A percentile compares a stretch with the other conserved stretches of the same genome.
Conservation (phyloP, 2,888 invertebrate species). For the Rhingia rostrata region DNA sequence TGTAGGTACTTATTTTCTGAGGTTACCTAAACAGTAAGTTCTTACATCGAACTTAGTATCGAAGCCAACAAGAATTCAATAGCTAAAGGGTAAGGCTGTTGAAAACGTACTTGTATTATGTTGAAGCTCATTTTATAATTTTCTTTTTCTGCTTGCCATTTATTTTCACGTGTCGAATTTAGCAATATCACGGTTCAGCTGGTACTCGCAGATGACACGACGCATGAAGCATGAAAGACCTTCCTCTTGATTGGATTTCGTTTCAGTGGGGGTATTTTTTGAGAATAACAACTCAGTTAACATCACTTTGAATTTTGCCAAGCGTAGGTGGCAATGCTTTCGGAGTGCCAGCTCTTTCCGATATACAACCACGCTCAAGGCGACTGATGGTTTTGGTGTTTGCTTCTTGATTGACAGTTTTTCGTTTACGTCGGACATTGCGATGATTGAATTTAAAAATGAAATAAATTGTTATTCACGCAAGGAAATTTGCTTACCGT, state of each 20-base stretch:
- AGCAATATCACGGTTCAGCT: not conserved
- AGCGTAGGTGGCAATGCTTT: not conserved
- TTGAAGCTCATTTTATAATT: too few relatives aligned
- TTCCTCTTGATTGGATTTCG: not conserved
- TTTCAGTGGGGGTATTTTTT: not conserved
- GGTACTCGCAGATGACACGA: slow-evolving; percentile 2
- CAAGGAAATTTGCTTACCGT: too few relatives aligned
- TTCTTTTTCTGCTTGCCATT: not conserved
- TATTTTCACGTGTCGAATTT: not conserved
- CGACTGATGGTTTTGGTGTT: not conserved
- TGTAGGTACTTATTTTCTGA: too few relatives aligned
- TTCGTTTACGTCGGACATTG: not conserved
- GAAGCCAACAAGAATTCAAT: too few relatives aligned
- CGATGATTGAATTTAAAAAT: too few relatives aligned
- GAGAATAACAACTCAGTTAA: not conserved
- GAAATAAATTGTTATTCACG: too few relatives aligned
- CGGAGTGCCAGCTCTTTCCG: not conserved
- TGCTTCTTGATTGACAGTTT: not conserved
- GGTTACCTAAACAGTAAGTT: too few relatives aligned
- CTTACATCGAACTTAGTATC: too few relatives aligned
- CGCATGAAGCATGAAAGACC: not conserved
- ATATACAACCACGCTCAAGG: not conserved
- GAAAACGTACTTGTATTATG: too few relatives aligned
- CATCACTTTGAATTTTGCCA: not conserved
- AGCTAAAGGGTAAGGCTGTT: too few relatives aligned